phyloP scores from a whole-genome alignment of 1,140 invertebrate genomes.

The Dreissena polymorpha region DNA sequence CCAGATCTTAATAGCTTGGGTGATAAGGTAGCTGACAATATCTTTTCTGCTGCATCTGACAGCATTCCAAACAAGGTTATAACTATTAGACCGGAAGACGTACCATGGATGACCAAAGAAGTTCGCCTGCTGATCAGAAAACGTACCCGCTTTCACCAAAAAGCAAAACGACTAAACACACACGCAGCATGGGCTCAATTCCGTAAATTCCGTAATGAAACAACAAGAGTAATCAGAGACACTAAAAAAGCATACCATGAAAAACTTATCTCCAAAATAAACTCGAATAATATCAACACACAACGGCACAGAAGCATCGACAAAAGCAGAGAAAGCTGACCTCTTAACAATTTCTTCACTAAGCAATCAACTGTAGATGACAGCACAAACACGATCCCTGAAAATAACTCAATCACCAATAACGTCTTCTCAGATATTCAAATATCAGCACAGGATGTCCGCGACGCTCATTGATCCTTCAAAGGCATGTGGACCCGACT shows the following conservation, averaged over 20 bases:
- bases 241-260: too few species aligned
- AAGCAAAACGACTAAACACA: constrained; percentile 1
- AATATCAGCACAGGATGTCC: too few species aligned
- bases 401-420: too few species aligned
- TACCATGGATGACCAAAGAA: constrained; percentile 28
- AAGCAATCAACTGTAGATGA: too few species aligned
- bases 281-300: not conserved
- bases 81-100: constrained; percentile 38
- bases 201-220: constrained; percentile 25
- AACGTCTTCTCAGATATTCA: too few species aligned
- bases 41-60: constrained; percentile 24
- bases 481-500: too few species aligned
- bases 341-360: too few species aligned
- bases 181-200: constrained; percentile 15
- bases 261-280: constrained; percentile 1
- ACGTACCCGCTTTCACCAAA: constrained; percentile 11
- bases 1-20: constrained; percentile 1
- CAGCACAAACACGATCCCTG: too few species aligned
- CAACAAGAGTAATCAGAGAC: not conserved
- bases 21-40: constrained; percentile 11
- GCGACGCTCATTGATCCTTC: too few species aligned
- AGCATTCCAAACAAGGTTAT: constrained; percentile 44
- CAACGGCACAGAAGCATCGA: too few species aligned
- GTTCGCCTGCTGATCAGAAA: constrained; percentile 7
- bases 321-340: too few species aligned